Evolutionary conservation across 2,797 vertebrate genomes (phyloP), one percentile per base, ranked within the genome.

Genomic region (Rhinophrynus dorsalis): DNA sequence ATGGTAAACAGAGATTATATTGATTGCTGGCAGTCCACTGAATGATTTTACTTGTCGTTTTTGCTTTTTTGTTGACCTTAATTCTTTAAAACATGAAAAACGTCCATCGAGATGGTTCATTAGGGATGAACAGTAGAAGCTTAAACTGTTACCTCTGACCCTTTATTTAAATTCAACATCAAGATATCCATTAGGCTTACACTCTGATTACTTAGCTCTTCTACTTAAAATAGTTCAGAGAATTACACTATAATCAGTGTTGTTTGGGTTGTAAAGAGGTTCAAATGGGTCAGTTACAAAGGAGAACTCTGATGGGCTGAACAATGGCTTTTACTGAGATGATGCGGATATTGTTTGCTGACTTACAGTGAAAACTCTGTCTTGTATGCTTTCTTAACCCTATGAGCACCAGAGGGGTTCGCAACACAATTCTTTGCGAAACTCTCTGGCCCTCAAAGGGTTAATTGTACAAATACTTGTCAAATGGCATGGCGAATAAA

Each of bases 41-140:
- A 69, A 61, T 69, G 67, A 69, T 69, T 63, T 62, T 35, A 37
- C 56, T 64, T 71, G 42, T 20, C 50, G 38, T 38, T 40, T 13
- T 63, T 40, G 30, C 50, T 38, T 63, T n/a, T n/a, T 38, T 21
- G 15, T 63, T 48, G 51, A 57, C 68, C 68, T 71, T 56, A 48
- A 30, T 56, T 37, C 23, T 50, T 8, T 17, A 48, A 35, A 56
- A 38, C 40, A 64, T 61, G 59, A 48, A 64, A 63, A 47, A 57
- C 30, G n/a, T n/a, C 59, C 45, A 30, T 40, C 15, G 40, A 23
- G 29, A 29, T n/a, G 51, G 37, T 63, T 64, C 63, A 63, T 71
- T 71, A 71, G 33, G 15, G 30, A 64, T 29, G 27, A 52, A 35
- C 10, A 69, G 26, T 26, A 20, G 17, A 11, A 20, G 48, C 33